These are phyloP conservation scores for human DNA, from an alignment of 2,113 vertebrate species.

Conservation along the genomic window GRCh38 chr7:108682501-108683000, in stretches of 20 bases:
- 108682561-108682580: conserved; percentile 37
- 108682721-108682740: neutral
- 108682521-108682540: neutral
- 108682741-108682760: neutral
- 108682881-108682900: neutral
- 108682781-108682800: neutral
- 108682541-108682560: neutral
- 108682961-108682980: neutral
- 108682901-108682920: neutral
- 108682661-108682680: neutral
- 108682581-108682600: conserved; percentile 38
- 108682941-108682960: neutral
- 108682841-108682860: neutral
- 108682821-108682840: neutral
- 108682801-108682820: neutral
- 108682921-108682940: neutral
- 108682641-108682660: neutral
- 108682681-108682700: neutral
- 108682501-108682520: conserved; percentile 3
- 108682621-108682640: conserved; percentile 39
- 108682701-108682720: neutral
- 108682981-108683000: neutral
- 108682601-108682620: conserved; percentile 7
- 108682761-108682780: neutral
- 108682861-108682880: neutral